A percentile compares a stretch with the other conserved stretches of the same genome.
Evolutionary conservation across 2,888 invertebrate genomes (phyloP).

Genomic region (Hemistola chrysoprasaria): DNA sequence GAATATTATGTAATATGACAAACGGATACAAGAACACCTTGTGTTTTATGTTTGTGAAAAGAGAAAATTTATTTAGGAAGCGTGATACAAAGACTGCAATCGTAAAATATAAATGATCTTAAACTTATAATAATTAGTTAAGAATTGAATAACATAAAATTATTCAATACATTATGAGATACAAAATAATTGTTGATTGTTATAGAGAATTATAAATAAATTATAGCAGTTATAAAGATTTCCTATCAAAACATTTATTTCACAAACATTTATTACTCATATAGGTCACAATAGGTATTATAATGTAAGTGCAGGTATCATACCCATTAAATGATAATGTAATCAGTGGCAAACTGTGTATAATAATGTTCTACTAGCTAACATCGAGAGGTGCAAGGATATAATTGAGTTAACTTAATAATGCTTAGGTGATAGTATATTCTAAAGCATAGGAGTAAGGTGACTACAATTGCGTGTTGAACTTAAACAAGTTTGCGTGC

Average conservation of each 20-base stretch:
- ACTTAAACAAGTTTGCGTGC: conserved; percentile 34
- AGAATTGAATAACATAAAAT: too few species aligned
- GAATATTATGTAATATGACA: conserved; percentile 21
- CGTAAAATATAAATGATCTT: background rate
- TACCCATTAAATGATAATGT: too few species aligned
- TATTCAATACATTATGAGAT: too few species aligned
- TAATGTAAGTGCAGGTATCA: too few species aligned
- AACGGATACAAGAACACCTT: conserved; percentile 27
- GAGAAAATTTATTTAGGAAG: conserved; percentile 64
- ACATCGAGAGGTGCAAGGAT: conserved; percentile 10
- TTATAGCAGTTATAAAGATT: too few species aligned
- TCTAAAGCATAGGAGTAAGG: conserved; percentile 47
- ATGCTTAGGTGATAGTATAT: conserved; percentile 32
- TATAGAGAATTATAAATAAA: too few species aligned
- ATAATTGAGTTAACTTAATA: conserved; percentile 17
- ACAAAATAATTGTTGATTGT: too few species aligned
- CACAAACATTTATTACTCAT: too few species aligned
- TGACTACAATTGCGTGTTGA: conserved; percentile 54
- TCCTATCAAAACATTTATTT: too few species aligned
- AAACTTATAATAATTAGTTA: too few species aligned
- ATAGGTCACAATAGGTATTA: too few species aligned
- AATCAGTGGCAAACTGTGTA: too few species aligned
- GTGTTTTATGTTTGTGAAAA: conserved; percentile 80
- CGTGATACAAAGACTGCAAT: conserved; percentile 24
- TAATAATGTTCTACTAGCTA: conserved; percentile 10